Base-by-base conservation (phyloP, 2,797 vertebrate species). In the Podargus strigoides region DNA sequence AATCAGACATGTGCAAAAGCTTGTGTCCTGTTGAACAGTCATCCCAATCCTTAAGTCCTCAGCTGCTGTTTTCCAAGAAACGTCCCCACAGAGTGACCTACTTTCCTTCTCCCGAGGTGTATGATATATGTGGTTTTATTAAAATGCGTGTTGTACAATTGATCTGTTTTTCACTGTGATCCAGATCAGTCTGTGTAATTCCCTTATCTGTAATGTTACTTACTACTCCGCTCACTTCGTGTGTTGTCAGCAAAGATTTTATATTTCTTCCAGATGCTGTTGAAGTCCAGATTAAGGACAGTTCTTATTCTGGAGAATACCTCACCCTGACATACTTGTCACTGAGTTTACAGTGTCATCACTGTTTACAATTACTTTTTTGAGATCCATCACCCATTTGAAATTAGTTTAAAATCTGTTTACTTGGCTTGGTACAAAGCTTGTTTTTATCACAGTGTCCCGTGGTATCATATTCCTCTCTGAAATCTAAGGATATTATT, bases 401-500 rank as follows among this genome's bases (percentile, higher is more conserved):
- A 88, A 91, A 90, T 85, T 47, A 90, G 85, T 88, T 60, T 90
- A 66, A 86, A 86, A 66, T 6, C 12, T 47, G 21, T 78, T 92
- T 90, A 75, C 47, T 93, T 70, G 63, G 60, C 83, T 79, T 60
- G 37, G 26, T 82, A 87, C 49, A 92, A 85, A 88, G 77, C 80
- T 86, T 87, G 60, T 70, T 95, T 90, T 67, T 52, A 59, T 46
- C 83, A 76, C 53, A 67, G 1, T 47, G 64, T 73, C 70, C 75
- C 27, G 0, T 42, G 49, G 85, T 74, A 87, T 93, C 93, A 80
- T 80, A 67, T 90, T 95, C 80, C 55, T 88, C 59, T 76, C 80
- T 96, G 85, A 91, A 94, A 96, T 41, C 64, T 68, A 56, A 93
- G 75, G 68, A 93, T 85, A 89, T 93, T 95, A n/a, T 90, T 85